Evolutionary conservation across 2,113 vertebrate species (phyloP), one percentile per base, ranked within the genome.

Genomic region (Sclerurus mexicanus): DNA sequence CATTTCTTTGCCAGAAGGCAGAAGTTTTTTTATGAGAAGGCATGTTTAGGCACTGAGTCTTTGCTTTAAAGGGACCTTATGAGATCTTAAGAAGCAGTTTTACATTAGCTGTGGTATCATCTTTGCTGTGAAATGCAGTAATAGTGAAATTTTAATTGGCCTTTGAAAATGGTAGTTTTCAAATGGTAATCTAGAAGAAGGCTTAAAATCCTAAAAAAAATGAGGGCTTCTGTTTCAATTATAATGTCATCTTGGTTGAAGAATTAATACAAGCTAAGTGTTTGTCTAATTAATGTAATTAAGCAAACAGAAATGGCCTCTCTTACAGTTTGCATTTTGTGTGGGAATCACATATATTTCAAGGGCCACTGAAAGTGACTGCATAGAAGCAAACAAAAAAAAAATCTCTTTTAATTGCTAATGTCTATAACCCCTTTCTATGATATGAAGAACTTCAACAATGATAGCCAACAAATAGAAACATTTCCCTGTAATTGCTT

Each of bases 81-180:
- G 62, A 95, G 71, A 72, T 89, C 18, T 56, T 83, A 76, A 82
- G 88, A 93, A 71, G 62, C 23, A 85, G 49, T 60, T 96, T 95
- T 79, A 50, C 33, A 35, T 72, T 75, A 33, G 22, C 77, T 83
- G 79, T 81, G n/a, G 31, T 91, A 78, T 91, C 95, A 86, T 72
- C 60, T 74, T 75, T 92, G 52, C 68, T 85, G 56, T 82, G 77
- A 96, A 96, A 95, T 91, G 68, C 67, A 95, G 89, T 93, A 89
- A 93, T 89, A 93, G 94, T 79, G 23, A 52, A 40, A 58, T 60
- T 84, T 92, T 95, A 95, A 85, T 87, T 91, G 30, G 63, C 46
- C 30, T 96, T 89, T 95, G 64, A 94, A 97, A 95, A 76, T 10
- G 12, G 55, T 50, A 93, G 64, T 96, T 97, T 97, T 97, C 87